Evolutionary conservation across 2,888 invertebrate genomes (phyloP).

Genomic region (Digitonthophagus gazella): DNA sequence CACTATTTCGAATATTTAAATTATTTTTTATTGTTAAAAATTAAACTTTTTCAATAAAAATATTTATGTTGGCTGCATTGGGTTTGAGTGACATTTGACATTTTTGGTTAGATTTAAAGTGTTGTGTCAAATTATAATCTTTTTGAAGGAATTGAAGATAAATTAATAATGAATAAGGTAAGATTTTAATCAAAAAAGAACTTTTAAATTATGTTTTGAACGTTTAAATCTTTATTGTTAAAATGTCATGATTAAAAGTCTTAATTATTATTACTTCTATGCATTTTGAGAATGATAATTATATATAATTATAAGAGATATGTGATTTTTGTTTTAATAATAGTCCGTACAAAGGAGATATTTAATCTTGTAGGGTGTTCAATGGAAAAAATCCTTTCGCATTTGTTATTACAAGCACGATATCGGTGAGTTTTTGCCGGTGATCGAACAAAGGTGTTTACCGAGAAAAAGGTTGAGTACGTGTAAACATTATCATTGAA

Average conservation of each 20-base stretch:
- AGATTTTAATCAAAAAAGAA: too few relatives aligned
- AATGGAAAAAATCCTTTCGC: background rate
- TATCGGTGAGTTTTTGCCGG: constrained; percentile 1
- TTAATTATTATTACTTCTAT: too few relatives aligned
- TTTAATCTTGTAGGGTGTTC: background rate
- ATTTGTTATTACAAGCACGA: background rate
- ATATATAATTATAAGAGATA: background rate
- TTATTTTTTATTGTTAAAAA: too few relatives aligned
- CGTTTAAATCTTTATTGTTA: background rate
- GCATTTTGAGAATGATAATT: background rate
- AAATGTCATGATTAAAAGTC: too few relatives aligned
- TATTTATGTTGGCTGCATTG: background rate
- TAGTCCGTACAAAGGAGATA: background rate
- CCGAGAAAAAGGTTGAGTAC: constrained; percentile 13
- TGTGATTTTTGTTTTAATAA: background rate
- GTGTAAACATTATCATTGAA: constrained; percentile 14
- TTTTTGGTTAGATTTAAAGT: background rate
- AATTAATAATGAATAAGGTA: too few relatives aligned
- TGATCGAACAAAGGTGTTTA: background rate
- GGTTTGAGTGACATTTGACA: background rate
- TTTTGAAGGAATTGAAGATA: too few relatives aligned
- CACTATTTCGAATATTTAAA: too few relatives aligned
- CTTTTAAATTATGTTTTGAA: background rate
- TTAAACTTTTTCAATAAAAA: too few relatives aligned
- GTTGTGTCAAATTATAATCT: too few relatives aligned